phyloP scores from a whole-genome alignment of 64 coral and sea anemone species.

The Acropora tenuis region DNA sequence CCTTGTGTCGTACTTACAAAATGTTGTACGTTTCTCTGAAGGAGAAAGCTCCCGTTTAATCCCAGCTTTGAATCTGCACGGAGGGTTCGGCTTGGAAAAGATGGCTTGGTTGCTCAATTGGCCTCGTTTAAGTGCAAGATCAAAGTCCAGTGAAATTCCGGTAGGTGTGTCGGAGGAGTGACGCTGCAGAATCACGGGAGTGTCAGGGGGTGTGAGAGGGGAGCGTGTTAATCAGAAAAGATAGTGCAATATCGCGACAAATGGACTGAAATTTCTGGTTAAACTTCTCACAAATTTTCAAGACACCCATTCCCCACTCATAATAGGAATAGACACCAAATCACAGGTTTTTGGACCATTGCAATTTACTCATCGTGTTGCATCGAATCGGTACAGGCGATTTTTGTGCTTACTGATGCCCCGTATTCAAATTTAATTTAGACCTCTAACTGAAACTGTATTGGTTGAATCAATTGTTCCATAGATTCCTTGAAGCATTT shows the following conservation, averaged over 20 bases:
- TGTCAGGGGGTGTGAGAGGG: background rate
- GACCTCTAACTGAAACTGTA: background rate
- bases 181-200: background rate
- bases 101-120: too few species aligned
- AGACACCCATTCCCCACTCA: too few species aligned
- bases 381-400: background rate
- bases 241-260: too few species aligned
- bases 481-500: background rate
- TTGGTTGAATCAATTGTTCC: background rate
- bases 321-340: too few species aligned
- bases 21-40: background rate
- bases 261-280: too few species aligned
- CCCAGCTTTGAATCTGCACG: background rate
- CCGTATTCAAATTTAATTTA: too few species aligned
- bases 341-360: too few species aligned
- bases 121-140: background rate
- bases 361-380: background rate
- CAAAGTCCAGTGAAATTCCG: slow-evolving; percentile 2
- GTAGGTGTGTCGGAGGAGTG: slow-evolving; percentile 4
- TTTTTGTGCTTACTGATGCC: too few species aligned
- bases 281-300: too few species aligned
- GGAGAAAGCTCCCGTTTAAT: slow-evolving; percentile 36
- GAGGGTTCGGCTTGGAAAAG: background rate
- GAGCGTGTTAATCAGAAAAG: too few species aligned
- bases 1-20: background rate